Evolutionary conservation across 2,888 invertebrate genomes (phyloP), one percentile per base, ranked within the genome.

Genomic region (Listrodromus nycthemerus): DNA sequence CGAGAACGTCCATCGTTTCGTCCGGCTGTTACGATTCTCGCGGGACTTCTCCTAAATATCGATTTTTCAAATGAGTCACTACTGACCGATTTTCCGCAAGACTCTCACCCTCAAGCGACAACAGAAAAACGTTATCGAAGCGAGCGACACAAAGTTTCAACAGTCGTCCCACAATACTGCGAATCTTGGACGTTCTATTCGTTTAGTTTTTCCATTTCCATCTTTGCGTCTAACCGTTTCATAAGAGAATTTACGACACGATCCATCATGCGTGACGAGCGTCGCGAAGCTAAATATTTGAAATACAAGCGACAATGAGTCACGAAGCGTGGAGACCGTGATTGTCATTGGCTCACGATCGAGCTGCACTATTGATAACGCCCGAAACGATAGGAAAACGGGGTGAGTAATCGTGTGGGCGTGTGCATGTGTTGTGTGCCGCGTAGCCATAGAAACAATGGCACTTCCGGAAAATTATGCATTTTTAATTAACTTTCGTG

Each of bases 401-500:
- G n/a, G 52, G 52, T 52, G 52, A 52, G 52, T 52, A 52, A 52
- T 52, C 10, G 52, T 52, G 37, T 37, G 37, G 37, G 37, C 10
- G 37, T 37, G 37, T 37, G 37, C 52, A 10, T 19, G 21, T 52
- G 52, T 52, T 52, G 8, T 52, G 52, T 21, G 2, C 21, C 52
- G 21, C 21, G 52, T 52, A 21, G 10, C 52, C 21, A 52, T 52
- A 52, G 52, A 52, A 21, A 52, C 52, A 52, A 48, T 7, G 7
- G 52, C 52, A 10, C 52, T 52, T 52, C 52, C 52, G 21, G 21
- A 5, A 52, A 2, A 19, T 52, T 52, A 52, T 52, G 37, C 10
- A 52, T 52, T 52, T 10, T 52, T 52, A 37, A 37, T 37, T 10
- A 10, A 37, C 37, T 21, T 10, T 52, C 19, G 52, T 19, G 19